Evolutionary conservation across 2,888 invertebrate genomes (phyloP), one percentile per base, ranked within the genome.

Genomic region (Frankliniella fusca): DNA sequence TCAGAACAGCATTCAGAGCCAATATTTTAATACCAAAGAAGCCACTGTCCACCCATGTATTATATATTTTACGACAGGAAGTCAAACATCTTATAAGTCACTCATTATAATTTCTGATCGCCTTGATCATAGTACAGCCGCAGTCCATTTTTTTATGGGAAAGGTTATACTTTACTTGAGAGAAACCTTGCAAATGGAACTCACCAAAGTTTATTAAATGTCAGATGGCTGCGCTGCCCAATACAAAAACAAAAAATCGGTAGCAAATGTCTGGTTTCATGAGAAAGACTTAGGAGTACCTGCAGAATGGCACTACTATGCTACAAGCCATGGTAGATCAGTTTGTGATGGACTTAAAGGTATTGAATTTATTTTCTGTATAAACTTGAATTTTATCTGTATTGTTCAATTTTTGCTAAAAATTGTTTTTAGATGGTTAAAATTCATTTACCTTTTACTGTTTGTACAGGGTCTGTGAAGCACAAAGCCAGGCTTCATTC

Each of bases 181-280:
- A 81, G 84, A 27, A 80, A 65, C 20, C 65, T 65, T 65, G 65
- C 9, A 20, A n/a, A 50, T 50, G 15, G 50, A 10, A 18, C 15
- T 65, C 15, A 65, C 11, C 7, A 84, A 84, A 80, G 81, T 84
- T 23, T 76, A 82, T 79, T 84, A 84, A 81, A 85, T 85, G 20
- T 82, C 83, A 65, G 85, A 86, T 83, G 85, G 85, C 18, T 83
- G 81, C 82, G 84, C 85, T n/a, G 80, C 84, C 15, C 85, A 86
- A 81, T 86, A 85, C 28, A 86, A 85, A 83, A 86, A 85, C 48
- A 83, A 76, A 61, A 86, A 85, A 81, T 85, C 85, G 80, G 84
- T 86, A 23, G 12, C 70, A 8, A 85, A 85, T 54, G 80, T 85
- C 5, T 83, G 83, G 27, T 82, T 83, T 81, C 85, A 86, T 54